Evolutionary conservation across 2,797 vertebrate species (phyloP).

Genomic region (Nannoperca obscura): DNA sequence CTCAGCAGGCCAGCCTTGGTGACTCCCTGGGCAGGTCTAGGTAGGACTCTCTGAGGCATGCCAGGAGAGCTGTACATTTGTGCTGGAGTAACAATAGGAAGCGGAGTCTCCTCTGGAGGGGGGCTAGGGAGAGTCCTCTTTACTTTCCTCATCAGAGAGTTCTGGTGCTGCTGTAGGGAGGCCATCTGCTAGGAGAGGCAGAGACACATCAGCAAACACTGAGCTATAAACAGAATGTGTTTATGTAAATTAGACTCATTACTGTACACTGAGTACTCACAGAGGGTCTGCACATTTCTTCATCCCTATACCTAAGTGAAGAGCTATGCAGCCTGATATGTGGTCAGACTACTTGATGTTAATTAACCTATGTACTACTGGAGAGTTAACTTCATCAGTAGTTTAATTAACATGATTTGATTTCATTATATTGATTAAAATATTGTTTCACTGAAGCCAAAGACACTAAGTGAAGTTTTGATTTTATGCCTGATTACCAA

Average conservation of each 20-base stretch:
- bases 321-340: slow-evolving; percentile 33
- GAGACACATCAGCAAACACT: slow-evolving; percentile 74
- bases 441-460: slow-evolving; percentile 23
- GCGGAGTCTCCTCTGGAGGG: slow-evolving; percentile 94
- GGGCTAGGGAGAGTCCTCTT: slow-evolving; percentile 99
- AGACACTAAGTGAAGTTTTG: slow-evolving; percentile 2
- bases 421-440: slow-evolving; percentile 37
- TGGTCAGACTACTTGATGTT: slow-evolving; percentile 20
- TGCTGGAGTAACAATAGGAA: slow-evolving; percentile 92
- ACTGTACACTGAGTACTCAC: slow-evolving; percentile 57
- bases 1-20: slow-evolving; percentile 95
- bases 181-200: slow-evolving; percentile 88
- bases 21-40: slow-evolving; percentile 86
- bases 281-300: slow-evolving; percentile 49
- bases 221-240: slow-evolving; percentile 73
- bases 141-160: slow-evolving; percentile 95
- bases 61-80: slow-evolving; percentile 93
- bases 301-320: slow-evolving; percentile 27
- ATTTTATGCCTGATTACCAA: slow-evolving; percentile 31
- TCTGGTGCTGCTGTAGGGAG: slow-evolving; percentile 93
- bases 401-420: slow-evolving; percentile 27
- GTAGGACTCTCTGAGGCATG: slow-evolving; percentile 89
- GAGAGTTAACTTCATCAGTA: slow-evolving; percentile 5
- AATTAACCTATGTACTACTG: slow-evolving; percentile 31
- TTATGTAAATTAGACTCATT: slow-evolving; percentile 75